Evolutionary conservation across 2,797 vertebrate genomes (phyloP).

Genomic region (Pseudotriccus pelzelni): DNA sequence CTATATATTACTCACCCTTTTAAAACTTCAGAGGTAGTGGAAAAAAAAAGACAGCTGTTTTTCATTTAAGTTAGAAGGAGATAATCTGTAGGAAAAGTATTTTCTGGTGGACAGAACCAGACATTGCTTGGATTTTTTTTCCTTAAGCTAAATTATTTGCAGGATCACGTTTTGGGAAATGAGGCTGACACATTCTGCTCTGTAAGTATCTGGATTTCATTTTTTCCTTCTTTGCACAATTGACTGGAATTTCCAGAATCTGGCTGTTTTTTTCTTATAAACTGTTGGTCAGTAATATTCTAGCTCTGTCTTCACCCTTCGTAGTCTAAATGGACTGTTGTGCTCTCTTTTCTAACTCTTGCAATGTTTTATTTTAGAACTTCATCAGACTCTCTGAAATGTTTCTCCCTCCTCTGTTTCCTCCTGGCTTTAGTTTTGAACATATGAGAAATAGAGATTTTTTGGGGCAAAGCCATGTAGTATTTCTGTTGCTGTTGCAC

Average conservation of each 20-base stretch:
- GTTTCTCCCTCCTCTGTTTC: background rate
- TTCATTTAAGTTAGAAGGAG: background rate
- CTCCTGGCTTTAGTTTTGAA: background rate
- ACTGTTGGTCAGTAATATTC: background rate
- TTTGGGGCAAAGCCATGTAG: background rate
- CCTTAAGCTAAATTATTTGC: background rate
- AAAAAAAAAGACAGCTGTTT: background rate
- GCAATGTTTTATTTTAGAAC: background rate
- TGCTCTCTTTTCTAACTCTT: background rate
- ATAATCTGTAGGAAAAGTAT: background rate
- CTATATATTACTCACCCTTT: background rate
- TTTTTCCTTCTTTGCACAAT: background rate
- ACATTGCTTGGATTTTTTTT: background rate
- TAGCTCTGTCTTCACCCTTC: background rate
- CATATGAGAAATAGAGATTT: background rate
- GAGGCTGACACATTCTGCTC: background rate
- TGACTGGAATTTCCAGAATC: background rate
- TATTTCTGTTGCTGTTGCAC: background rate
- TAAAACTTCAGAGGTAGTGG: background rate
- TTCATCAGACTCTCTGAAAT: background rate
- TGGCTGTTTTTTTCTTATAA: background rate
- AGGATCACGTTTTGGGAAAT: background rate
- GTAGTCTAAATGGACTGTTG: background rate
- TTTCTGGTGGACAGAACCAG: background rate
- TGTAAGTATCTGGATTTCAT: background rate